Base-by-base conservation (phyloP, 2,113 vertebrate species). In the Gadus macrocephalus region DNA sequence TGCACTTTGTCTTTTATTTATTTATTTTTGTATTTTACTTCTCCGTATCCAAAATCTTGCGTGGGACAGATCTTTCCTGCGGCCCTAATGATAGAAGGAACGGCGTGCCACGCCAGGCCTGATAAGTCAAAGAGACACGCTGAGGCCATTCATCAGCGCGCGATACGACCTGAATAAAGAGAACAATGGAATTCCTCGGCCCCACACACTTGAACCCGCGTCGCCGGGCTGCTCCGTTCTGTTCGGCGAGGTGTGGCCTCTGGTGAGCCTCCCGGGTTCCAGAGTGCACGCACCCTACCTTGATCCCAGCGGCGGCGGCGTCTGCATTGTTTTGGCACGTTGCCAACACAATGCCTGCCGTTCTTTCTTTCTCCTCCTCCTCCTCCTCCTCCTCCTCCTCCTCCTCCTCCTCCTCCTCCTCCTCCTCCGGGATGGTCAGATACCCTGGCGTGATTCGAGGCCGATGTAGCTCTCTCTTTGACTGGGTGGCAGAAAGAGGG, bases 331-430 rank as follows among this genome's bases (percentile, higher is more conserved):
- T 75, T 76, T 85, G 85, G 81, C 76, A 62, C 4, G 8, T 4
- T 20, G 74, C 85, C 86, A 86, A 77, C 55, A 75, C 22, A 25
- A 70, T 49, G 28, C 80, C 63, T 66, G 74, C 80, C 14, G 5
- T 58, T 58, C 4, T 58, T 58, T 17, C 17, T 82, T 74, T 78
- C 68, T 82, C 71, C 76, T 56, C 68, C 72, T 77, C 65, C 76
- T 78, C 68, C n/a, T 77, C 65, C 76, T 78, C 68, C 72, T 58
- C 59, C 67, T 77, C 65, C 76, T 78, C 68, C n/a, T 77, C 65
- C 76, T 78, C 68, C 72, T 58, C 59, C 68, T 82, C 71, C 76
- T 56, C 68, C 72, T 77, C 65, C 76, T 78, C 68, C n/a, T 77
- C 65, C 76, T 78, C 68, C 72, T 58, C 59, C 67, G 59, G 42